phyloP scores from a whole-genome alignment of 2,888 invertebrate genomes.

The Balanococcus diminutus region DNA sequence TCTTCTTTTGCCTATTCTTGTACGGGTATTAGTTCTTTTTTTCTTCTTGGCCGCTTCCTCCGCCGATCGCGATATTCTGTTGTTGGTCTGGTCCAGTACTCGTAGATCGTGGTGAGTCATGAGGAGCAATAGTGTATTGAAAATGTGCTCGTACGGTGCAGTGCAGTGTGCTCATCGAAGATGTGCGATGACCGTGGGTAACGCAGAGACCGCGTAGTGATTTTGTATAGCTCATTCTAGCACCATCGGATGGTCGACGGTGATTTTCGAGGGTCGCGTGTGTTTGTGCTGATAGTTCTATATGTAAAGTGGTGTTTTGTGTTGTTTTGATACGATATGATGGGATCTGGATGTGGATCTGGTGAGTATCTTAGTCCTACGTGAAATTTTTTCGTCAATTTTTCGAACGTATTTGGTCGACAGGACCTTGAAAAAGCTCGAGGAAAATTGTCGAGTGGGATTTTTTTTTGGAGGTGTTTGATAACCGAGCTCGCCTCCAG shows the following conservation, averaged over 20 bases:
- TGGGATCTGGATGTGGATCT: not conserved
- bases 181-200: not conserved
- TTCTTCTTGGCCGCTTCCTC: constrained; percentile 16
- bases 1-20: constrained; percentile 48
- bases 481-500: not conserved
- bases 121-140: not conserved
- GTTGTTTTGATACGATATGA: not conserved
- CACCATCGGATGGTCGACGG: too few relatives aligned
- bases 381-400: not conserved
- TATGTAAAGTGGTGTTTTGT: not conserved
- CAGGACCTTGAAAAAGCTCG: not conserved
- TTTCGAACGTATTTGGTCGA: too few relatives aligned
- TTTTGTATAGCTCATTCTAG: too few relatives aligned
- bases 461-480: not conserved
- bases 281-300: too few relatives aligned
- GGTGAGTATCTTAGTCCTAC: not conserved
- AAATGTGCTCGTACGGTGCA: too few relatives aligned
- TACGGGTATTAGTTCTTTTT: constrained; percentile 27
- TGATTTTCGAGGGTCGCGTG: not conserved
- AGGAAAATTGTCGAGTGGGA: not conserved
- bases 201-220: not conserved
- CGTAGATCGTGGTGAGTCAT: constrained; percentile 33
- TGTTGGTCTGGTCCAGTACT: constrained; percentile 15
- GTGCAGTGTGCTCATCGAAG: not conserved
- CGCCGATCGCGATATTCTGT: not conserved